Base-by-base conservation (phyloP, 2,797 vertebrate genomes). In the Eulemur albifrons region DNA sequence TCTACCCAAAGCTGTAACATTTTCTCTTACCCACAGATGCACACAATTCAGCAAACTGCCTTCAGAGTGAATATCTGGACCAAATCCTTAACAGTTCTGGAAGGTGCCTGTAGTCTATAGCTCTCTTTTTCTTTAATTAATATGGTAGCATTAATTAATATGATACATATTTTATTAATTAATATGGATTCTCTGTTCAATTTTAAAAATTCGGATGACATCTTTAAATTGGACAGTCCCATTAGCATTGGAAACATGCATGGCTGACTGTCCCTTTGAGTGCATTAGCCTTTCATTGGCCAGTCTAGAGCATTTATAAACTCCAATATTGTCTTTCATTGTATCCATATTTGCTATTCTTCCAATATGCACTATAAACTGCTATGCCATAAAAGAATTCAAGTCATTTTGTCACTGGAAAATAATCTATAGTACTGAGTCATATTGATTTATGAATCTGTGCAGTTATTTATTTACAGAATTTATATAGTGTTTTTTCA, bases 41-140 rank as follows among this genome's bases (percentile, higher is more conserved):
- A 12, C 20, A 89, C 59, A 59, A 50, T 82, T 95, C 86, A 79
- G 70, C 45, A 50, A 85, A 94, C 35, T 80, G 38, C 70, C 69
- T 87, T 70, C 90, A 35, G 82, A 92, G 25, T 88, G 73, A 84
- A 97, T 95, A 88, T 65, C 91, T 95, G 92, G 90, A 90, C 38
- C 50, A 50, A 59, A 61, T 85, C 72, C 77, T 96, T 95, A 92
- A 87, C 45, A 45, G n/a, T 77, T 85, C 69, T 90, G 45, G 48
- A 30, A 83, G 27, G 43, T 93, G 92, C 21, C 2, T 83, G 7
- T 20, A n/a, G 32, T 69, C 81, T 77, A 50, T 30, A 82, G 45
- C 32, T 45, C 32, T 96, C 48, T 45, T 21, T 85, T 88, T 92
- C 72, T 61, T 89, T 93, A 91, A 94, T 79, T 86, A 87, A 35